Conservation (phyloP, 2,113 vertebrate genomes). For the Vulpes ferrilata region DNA sequence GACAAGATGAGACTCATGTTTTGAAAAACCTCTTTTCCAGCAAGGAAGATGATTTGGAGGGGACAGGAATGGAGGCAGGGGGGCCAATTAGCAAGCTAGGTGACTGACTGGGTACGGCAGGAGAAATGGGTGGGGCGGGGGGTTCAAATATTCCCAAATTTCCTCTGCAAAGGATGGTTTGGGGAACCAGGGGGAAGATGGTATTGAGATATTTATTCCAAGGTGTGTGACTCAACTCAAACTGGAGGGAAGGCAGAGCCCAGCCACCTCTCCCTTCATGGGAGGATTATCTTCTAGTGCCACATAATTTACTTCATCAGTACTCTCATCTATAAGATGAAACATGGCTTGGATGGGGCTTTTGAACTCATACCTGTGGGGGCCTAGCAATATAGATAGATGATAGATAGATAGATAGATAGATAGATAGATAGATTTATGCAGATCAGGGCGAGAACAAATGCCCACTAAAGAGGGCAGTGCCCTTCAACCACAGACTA, state of each 20-base stretch:
- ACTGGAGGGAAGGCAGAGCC: not conserved
- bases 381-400: too few relatives aligned
- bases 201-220: not conserved
- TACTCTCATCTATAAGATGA: not conserved
- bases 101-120: constrained; percentile 55
- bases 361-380: not conserved
- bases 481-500: not conserved
- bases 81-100: constrained; percentile 21
- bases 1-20: constrained; percentile 13
- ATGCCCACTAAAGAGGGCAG: not conserved
- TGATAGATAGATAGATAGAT: too few relatives aligned
- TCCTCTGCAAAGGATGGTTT: not conserved
- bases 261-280: not conserved
- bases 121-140: not conserved
- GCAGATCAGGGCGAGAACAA: not conserved
- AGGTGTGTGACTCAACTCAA: constrained; percentile 29
- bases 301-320: not conserved
- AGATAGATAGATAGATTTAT: not conserved
- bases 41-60: not conserved
- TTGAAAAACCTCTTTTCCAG: not conserved
- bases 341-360: not conserved
- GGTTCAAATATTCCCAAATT: constrained; percentile 5
- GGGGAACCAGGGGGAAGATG: not conserved
- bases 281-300: not conserved
- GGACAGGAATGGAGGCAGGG: not conserved